Percentiles rank a stretch among this genome's conserved stretches.
Conservation (phyloP, 2,113 vertebrate species). For the Genyomyrus donnyi region DNA sequence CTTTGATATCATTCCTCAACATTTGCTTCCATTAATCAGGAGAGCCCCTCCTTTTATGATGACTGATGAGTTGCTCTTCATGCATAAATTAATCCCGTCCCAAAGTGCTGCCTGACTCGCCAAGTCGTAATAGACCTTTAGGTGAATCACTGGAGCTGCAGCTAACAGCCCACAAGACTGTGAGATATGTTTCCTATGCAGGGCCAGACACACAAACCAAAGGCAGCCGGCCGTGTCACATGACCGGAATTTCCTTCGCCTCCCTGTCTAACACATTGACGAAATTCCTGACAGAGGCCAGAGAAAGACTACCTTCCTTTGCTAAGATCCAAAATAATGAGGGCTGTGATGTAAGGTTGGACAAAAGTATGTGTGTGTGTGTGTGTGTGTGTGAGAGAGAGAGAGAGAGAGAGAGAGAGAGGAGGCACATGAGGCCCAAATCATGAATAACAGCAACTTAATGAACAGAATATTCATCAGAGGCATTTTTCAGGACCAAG, state of each 20-base stretch:
- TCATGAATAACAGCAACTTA: background rate
- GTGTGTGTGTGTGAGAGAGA: background rate
- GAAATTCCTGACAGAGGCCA: background rate
- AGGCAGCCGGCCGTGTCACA: background rate
- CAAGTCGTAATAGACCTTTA: background rate
- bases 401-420: background rate
- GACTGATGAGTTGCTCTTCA: background rate
- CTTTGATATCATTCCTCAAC: constrained; percentile 2
- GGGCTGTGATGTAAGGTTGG: background rate
- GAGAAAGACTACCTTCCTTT: background rate
- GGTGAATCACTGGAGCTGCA: background rate
- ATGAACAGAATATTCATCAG: constrained; percentile 6
- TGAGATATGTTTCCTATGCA: background rate
- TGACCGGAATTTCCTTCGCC: background rate
- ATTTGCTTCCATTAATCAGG: background rate
- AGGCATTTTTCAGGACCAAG: background rate
- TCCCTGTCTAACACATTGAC: background rate
- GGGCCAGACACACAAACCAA: background rate
- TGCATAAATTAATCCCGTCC: background rate
- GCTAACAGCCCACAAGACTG: background rate
- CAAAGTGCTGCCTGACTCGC: background rate
- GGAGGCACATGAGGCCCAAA: background rate
- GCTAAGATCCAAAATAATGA: background rate
- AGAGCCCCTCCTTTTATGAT: background rate
- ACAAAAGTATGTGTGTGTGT: background rate